Evolutionary conservation across 2,113 vertebrate species (phyloP).

Genomic region (Lipotes vexillifer): DNA sequence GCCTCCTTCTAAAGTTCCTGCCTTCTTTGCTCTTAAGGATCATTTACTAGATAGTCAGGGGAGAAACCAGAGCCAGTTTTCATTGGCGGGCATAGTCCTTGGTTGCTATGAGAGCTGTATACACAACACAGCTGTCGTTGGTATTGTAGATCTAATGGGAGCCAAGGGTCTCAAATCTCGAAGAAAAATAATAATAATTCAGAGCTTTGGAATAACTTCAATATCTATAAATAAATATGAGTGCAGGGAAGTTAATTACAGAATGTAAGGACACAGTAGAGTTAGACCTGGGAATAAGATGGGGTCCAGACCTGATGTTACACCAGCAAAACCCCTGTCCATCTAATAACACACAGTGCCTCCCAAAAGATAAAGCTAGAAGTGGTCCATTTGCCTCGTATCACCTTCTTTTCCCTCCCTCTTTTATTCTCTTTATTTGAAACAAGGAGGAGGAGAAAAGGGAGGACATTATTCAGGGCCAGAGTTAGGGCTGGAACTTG

Average conservation of each 20-base stretch:
- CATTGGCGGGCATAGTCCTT: neutral
- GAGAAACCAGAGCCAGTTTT: neutral
- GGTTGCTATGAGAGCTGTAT: conserved; percentile 59
- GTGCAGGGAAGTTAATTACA: conserved; percentile 2
- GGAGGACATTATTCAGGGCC: neutral
- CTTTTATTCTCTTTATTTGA: neutral
- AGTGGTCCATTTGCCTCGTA: neutral
- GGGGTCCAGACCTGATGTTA: neutral
- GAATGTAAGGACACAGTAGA: neutral
- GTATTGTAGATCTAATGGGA: conserved; percentile 1
- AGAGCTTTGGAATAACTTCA: conserved; percentile 35
- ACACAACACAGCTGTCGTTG: conserved; percentile 67
- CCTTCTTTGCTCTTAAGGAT: conserved; percentile 37
- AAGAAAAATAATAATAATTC: neutral
- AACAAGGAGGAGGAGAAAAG: neutral
- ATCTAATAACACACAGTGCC: neutral
- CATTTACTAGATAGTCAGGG: neutral
- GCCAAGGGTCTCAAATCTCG: neutral
- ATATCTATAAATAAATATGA: conserved; percentile 52
- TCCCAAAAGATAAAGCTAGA: neutral
- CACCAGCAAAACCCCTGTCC: neutral
- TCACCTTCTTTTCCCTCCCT: neutral
- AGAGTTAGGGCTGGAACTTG: too few relatives aligned
- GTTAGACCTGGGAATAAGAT: neutral
- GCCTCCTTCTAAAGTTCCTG: neutral